Percentiles rank a stretch among this genome's conserved stretches.
Conservation (phyloP, 37 sponge, comb jelly and placozoan genomes). For the Agelas oroides region DNA sequence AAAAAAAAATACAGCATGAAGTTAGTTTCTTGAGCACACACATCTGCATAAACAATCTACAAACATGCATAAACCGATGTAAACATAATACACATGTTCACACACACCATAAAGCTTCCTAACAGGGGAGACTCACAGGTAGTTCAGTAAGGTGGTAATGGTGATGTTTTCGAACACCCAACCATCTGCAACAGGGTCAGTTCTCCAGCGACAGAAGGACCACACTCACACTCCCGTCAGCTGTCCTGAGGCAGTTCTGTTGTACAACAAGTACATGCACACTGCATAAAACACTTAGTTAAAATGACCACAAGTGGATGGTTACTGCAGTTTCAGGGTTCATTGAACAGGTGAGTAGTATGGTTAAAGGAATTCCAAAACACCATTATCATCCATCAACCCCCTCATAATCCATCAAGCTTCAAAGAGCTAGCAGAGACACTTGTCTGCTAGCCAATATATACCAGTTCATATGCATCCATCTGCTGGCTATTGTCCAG, state of each 20-base stretch:
- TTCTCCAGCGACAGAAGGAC: not conserved
- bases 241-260: not conserved
- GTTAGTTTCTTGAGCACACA: too few species aligned
- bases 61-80: not conserved
- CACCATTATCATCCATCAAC: not conserved
- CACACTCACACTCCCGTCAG: not conserved
- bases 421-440: too few species aligned
- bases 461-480: too few species aligned
- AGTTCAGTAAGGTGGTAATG: slow-evolving; percentile 11
- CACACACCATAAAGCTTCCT: too few species aligned
- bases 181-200: not conserved
- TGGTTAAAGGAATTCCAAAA: too few species aligned
- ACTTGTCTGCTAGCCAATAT: too few species aligned
- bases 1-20: too few species aligned
- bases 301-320: slow-evolving; percentile 3
- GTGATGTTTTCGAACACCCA: not conserved
- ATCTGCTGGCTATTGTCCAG: too few species aligned
- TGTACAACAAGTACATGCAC: slow-evolving; percentile 20
- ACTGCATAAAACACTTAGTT: not conserved
- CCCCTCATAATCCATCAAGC: slow-evolving; percentile 13
- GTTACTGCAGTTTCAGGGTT: slow-evolving; percentile 20
- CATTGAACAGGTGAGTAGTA: too few species aligned
- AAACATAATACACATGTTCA: too few species aligned
- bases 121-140: slow-evolving; percentile 20
- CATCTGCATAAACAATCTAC: too few species aligned